These are phyloP conservation scores for Otolemur garnettii DNA, from an alignment of 2,113 vertebrate species.

Conservation along the genomic window DNA sequence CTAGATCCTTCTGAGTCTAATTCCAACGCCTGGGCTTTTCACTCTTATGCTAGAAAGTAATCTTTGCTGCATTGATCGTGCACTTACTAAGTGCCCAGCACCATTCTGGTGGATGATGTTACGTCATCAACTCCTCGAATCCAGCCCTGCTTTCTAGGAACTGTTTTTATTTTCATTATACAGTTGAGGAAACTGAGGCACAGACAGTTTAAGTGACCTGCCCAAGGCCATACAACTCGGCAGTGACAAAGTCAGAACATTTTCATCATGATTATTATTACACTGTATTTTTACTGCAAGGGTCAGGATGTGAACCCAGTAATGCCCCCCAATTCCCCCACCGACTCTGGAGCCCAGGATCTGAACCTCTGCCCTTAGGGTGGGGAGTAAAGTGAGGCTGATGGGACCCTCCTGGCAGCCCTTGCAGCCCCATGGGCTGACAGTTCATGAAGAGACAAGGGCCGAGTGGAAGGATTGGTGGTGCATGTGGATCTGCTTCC, in stretches of 20 bases:
- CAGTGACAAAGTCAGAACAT: background rate
- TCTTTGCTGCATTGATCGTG: background rate
- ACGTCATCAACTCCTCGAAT: background rate
- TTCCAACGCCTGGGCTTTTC: background rate
- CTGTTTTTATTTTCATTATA: background rate
- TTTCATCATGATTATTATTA: too few relatives aligned
- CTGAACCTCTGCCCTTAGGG: background rate
- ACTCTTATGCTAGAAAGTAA: background rate
- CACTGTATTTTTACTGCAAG: too few relatives aligned
- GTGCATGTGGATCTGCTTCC: background rate
- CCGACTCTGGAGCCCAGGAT: background rate
- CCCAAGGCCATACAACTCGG: background rate
- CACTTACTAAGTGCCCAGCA: background rate
- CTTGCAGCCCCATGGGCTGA: background rate
- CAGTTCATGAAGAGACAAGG: background rate
- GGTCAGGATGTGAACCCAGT: background rate
- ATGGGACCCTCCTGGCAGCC: background rate
- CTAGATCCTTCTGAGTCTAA: background rate
- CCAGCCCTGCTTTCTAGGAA: background rate
- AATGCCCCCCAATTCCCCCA: too few relatives aligned
- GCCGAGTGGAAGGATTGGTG: background rate
- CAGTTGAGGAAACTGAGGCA: background rate
- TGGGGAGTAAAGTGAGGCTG: fast-evolving
- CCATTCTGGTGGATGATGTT: background rate
- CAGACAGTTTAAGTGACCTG: background rate